Percentiles rank a stretch among this genome's conserved stretches.
Evolutionary conservation across 2,888 invertebrate genomes (phyloP).

Genomic region (Conchocele bisecta): DNA sequence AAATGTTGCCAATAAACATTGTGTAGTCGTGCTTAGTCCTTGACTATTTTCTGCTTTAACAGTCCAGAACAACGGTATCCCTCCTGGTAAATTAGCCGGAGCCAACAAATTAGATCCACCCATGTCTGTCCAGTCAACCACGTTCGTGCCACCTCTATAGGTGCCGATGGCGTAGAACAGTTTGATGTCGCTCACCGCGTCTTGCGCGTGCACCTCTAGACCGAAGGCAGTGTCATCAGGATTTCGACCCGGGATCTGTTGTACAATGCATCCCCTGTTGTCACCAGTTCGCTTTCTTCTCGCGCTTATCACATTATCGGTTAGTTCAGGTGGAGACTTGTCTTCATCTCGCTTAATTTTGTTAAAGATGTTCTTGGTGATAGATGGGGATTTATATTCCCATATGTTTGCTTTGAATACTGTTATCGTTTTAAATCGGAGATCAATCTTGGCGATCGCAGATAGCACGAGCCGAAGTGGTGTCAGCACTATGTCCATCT

Average conservation of each 20-base stretch:
- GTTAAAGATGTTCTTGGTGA: constrained; percentile 49
- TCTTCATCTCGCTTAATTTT: constrained; percentile 31
- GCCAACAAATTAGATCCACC: constrained; percentile 43
- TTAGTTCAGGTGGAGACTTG: constrained; percentile 30
- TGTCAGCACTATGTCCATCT: constrained; percentile 60
- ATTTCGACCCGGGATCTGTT: constrained; percentile 47
- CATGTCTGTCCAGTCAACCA: constrained; percentile 57
- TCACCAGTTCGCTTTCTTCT: constrained; percentile 26
- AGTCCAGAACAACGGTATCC: constrained; percentile 63
- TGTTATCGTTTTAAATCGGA: constrained; percentile 36
- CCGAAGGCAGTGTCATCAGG: constrained; percentile 51
- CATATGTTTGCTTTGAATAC: constrained; percentile 61
- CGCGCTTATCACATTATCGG: background rate
- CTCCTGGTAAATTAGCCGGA: constrained; percentile 51
- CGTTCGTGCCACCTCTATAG: constrained; percentile 50
- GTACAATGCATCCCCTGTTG: constrained; percentile 40
- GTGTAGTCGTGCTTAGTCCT: constrained; percentile 47
- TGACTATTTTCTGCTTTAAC: constrained; percentile 66
- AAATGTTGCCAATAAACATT: constrained; percentile 63
- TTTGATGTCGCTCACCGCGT: constrained; percentile 56
- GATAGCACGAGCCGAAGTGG: constrained; percentile 54
- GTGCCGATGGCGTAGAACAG: constrained; percentile 58
- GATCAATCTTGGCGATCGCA: constrained; percentile 53
- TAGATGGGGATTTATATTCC: constrained; percentile 55
- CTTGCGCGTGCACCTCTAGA: constrained; percentile 49